Base-by-base conservation (phyloP, 2,797 vertebrate species). In the Melanogrammus aeglefinus region DNA sequence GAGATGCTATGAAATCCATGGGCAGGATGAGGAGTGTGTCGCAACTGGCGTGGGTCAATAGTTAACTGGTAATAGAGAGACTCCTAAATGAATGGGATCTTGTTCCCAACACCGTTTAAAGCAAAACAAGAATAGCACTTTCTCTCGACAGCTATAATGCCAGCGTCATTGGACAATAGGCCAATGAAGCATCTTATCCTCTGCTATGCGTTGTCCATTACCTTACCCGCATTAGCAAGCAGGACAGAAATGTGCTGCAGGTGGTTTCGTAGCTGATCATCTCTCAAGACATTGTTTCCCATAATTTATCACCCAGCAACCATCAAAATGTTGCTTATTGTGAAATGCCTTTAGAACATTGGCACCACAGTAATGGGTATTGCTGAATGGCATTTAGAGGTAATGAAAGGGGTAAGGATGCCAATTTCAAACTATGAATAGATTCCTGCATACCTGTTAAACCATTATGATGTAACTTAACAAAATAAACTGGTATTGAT, bases 41-140 rank as follows among this genome's bases (percentile, higher is more conserved):
- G 74, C 57, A n/a, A n/a, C n/a, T 79, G 80, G 79, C 75, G 79
- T 83, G 83, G 79, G 75, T 88, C 90, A 86, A 90, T 82, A 87
- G 84, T 85, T 81, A 79, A 83, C 74, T 88, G 82, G 80, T 88
- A 88, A 81, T 70, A 78, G 66, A 84, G 78, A 82, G 72, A 82
- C 86, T 73, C 80, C 77, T 75, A 39, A 83, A 85, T 81, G 82
- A 76, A 83, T 38, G 39, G 76, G 71, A 78, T 47, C 24, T 76
- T 39, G 38, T 72, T 76, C 79, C 29, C 75, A 69, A 47, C 38
- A 72, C 74, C 6, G 79, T 79, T 78, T 35, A 77, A n/a, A 6
- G 75, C 69, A 71, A 66, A 12, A 70, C 18, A 80, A 77, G 81
- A 77, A n/a, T 41, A 77, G 41, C 36, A 81, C 76, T 77, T 77